A percentile compares a stretch with the other conserved stretches of the same genome.
Evolutionary conservation across 2,113 vertebrate genomes (phyloP).

Genomic region (Mohoua ochrocephala): DNA sequence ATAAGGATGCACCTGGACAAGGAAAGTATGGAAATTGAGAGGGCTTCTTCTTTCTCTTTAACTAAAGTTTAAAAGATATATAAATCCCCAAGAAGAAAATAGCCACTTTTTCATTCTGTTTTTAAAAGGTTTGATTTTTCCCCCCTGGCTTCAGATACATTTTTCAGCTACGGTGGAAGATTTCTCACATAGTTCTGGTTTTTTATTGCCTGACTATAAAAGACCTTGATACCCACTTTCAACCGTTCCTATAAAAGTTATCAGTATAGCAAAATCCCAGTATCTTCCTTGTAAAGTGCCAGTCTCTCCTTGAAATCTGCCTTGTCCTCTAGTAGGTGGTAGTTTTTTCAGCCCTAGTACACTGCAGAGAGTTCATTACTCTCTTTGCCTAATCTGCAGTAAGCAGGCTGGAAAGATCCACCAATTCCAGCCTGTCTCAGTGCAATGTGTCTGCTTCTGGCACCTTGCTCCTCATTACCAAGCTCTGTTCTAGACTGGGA

Average conservation of each 20-base stretch:
- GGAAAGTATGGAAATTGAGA: background rate
- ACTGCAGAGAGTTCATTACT: background rate
- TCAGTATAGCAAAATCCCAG: background rate
- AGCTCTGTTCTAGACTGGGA: background rate
- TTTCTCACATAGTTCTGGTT: background rate
- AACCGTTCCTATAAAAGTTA: background rate
- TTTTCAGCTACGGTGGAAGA: background rate
- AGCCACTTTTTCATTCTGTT: background rate
- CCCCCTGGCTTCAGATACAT: background rate
- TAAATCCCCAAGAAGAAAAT: background rate
- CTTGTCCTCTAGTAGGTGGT: background rate
- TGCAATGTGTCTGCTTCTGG: background rate
- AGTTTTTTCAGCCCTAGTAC: background rate
- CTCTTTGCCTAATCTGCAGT: background rate
- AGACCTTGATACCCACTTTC: constrained; percentile 22
- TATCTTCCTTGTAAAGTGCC: background rate
- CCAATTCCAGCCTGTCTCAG: background rate
- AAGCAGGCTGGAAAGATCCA: background rate
- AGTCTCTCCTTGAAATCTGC: constrained; percentile 10
- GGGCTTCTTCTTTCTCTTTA: background rate
- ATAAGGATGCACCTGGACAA: background rate
- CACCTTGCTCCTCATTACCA: background rate
- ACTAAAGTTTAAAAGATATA: background rate
- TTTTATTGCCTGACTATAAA: constrained; percentile 41
- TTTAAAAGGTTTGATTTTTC: background rate